Conservation (phyloP, 2,113 vertebrate genomes). For the Hyperopisus bebe region DNA sequence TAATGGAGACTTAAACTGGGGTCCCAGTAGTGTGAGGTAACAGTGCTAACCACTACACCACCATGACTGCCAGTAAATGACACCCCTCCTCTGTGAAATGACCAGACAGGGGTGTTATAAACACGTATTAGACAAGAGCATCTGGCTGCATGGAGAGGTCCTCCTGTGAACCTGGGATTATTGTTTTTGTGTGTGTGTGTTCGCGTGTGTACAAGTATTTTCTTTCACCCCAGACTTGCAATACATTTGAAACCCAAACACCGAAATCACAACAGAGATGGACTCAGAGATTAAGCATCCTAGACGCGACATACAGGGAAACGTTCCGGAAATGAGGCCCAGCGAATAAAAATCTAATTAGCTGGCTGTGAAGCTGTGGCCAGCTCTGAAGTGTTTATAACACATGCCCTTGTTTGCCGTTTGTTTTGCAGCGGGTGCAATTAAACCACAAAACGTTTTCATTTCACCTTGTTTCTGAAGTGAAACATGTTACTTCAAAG, state of each 20-base stretch:
- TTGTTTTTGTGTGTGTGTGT: not conserved
- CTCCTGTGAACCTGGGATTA: not conserved
- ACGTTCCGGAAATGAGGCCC: not conserved
- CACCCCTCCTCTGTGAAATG: not conserved
- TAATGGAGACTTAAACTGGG: fast-evolving
- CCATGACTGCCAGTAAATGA: not conserved
- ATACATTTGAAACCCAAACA: constrained; percentile 22
- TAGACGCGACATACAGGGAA: not conserved
- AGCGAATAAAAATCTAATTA: not conserved
- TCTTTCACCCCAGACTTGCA: not conserved
- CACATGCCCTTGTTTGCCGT: not conserved
- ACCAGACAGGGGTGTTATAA: not conserved
- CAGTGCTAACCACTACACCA: not conserved
- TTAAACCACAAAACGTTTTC: not conserved
- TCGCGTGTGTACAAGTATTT: not conserved
- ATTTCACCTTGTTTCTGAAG: not conserved
- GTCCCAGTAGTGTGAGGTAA: not conserved
- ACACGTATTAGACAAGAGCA: not conserved
- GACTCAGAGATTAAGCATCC: constrained; percentile 13
- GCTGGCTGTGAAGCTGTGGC: not conserved
- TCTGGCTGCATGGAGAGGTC: not conserved
- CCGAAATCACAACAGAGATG: not conserved
- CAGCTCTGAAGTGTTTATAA: not conserved
- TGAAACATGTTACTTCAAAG: not conserved
- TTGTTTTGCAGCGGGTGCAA: not conserved